A percentile compares a stretch with the other conserved stretches of the same genome.
These are phyloP conservation scores for Setipinna tenuifilis DNA, from an alignment of 2,797 vertebrate genomes.

Conservation along the genomic window DNA sequence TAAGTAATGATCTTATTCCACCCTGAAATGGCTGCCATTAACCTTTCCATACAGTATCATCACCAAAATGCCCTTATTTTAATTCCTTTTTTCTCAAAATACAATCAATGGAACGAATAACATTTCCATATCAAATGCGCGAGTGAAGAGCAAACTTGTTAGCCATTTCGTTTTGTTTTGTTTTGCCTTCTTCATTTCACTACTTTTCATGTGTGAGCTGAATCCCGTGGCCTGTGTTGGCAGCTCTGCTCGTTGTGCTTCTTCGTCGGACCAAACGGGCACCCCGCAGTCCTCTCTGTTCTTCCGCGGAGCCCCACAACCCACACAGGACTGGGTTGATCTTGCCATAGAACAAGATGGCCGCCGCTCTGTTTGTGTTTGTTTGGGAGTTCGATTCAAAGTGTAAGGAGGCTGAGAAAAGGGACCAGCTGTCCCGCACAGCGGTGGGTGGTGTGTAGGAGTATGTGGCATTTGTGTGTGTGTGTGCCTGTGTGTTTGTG, in stretches of 20 bases:
- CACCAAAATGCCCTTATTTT: constrained; percentile 54
- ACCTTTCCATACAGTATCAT: constrained; percentile 73
- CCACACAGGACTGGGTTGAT: neutral
- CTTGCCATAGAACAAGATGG: neutral
- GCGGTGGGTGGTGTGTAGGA: constrained; percentile 48
- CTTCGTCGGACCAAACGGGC: neutral
- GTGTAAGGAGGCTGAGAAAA: neutral
- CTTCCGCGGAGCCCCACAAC: neutral
- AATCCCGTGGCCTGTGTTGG: neutral
- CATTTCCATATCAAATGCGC: constrained; percentile 15
- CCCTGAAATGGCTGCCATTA: constrained; percentile 75
- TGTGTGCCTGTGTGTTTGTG: neutral
- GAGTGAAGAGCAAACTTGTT: neutral
- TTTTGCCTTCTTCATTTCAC: neutral
- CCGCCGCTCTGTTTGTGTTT: neutral
- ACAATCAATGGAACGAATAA: constrained; percentile 49
- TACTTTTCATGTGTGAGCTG: neutral
- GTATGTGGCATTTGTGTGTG: neutral
- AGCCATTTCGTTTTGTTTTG: neutral
- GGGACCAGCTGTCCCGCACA: constrained; percentile 51
- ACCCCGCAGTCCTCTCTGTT: neutral
- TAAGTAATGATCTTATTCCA: constrained; percentile 82
- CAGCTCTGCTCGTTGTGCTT: neutral
- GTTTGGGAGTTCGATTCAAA: neutral
- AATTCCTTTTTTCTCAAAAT: constrained; percentile 56